These are phyloP conservation scores for Cephus pulcher DNA, from an alignment of 2,888 invertebrate genomes.

Conservation along the genomic window DNA sequence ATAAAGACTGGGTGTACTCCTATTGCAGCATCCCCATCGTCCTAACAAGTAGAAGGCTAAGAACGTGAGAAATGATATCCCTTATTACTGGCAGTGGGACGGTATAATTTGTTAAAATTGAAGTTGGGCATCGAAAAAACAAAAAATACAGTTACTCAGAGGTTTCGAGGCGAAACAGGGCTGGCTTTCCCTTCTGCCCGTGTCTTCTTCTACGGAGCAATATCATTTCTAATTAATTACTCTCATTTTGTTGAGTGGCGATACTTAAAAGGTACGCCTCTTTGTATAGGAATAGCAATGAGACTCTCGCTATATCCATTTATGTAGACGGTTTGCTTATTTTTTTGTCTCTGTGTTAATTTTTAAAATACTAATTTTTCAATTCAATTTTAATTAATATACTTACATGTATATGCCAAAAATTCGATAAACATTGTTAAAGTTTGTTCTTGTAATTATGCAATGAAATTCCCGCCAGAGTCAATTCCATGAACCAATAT, in stretches of 20 bases:
- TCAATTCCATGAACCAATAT: background rate
- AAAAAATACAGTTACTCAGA: constrained; percentile 11
- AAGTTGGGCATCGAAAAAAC: constrained; percentile 11
- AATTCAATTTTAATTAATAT: background rate
- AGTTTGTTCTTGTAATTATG: background rate
- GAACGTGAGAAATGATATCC: background rate
- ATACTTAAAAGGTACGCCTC: constrained; percentile 17
- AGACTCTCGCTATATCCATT: background rate
- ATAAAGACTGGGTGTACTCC: background rate
- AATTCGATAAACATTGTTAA: background rate
- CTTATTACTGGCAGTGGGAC: background rate
- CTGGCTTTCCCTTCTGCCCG: background rate
- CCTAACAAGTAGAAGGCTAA: background rate
- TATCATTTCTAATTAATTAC: constrained; percentile 23
- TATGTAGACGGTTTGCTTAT: background rate
- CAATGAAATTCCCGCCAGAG: background rate
- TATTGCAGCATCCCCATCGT: background rate
- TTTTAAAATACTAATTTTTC: background rate
- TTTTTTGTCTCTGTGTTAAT: background rate
- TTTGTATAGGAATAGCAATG: background rate
- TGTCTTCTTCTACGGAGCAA: constrained; percentile 5
- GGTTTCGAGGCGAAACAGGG: constrained; percentile 17
- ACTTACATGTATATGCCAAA: too few relatives aligned
- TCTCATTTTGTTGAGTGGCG: constrained; percentile 22
- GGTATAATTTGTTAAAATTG: constrained; percentile 19